phyloP scores from a whole-genome alignment of 1,140 invertebrate species.

The Drusus annulatus region DNA sequence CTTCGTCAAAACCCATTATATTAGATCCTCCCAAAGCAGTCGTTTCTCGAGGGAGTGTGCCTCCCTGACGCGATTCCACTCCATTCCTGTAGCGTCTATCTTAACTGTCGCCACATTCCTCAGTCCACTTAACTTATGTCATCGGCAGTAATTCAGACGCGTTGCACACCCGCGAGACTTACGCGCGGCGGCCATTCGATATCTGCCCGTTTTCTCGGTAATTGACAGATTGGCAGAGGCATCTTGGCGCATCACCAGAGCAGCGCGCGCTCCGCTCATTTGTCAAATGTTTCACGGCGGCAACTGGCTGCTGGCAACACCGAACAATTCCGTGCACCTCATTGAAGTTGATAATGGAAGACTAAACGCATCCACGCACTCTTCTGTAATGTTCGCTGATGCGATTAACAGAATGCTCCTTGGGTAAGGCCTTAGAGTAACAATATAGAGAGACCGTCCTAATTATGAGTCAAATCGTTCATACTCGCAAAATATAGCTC shows the following conservation, averaged over 20 bases:
- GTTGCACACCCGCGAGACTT: neutral
- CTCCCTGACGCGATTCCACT: neutral
- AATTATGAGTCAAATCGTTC: too few relatives aligned
- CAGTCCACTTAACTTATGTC: slow-evolving; percentile 6
- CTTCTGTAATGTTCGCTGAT: too few relatives aligned
- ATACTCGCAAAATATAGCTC: too few relatives aligned
- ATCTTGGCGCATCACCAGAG: slow-evolving; percentile 8
- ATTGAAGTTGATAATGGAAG: neutral
- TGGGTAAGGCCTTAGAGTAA: too few relatives aligned
- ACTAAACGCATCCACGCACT: neutral
- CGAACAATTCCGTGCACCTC: neutral
- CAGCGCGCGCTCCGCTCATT: slow-evolving; percentile 4
- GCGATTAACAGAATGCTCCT: too few relatives aligned
- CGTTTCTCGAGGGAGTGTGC: neutral
- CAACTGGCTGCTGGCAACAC: neutral
- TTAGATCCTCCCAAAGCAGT: too few relatives aligned
- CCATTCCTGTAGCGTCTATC: too few relatives aligned
- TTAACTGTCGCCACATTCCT: neutral
- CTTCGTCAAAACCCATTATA: too few relatives aligned
- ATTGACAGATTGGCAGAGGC: slow-evolving; percentile 31
- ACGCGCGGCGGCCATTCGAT: neutral
- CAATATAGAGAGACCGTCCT: too few relatives aligned
- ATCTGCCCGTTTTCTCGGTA: neutral
- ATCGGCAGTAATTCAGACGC: neutral
- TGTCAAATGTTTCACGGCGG: slow-evolving; percentile 24